Evolutionary conservation across 2,888 invertebrate genomes (phyloP).

Genomic region (Pristionchus exspectatus): DNA sequence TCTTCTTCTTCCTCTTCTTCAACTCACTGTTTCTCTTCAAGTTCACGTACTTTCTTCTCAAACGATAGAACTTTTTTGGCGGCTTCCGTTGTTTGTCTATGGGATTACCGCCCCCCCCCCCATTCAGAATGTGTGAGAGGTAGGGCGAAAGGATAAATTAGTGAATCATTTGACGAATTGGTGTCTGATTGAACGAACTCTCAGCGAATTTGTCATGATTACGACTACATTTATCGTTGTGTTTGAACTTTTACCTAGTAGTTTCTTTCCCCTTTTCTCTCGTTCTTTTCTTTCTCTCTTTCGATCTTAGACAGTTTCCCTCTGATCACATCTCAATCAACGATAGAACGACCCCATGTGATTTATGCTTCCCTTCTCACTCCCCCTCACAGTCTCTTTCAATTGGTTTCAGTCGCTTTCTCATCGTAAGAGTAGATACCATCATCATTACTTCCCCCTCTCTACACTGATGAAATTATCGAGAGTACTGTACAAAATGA

Average conservation of each 20-base stretch:
- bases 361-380: conserved; percentile 4
- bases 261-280: conserved; percentile 3
- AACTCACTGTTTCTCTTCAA: conserved; percentile 11
- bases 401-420: neutral
- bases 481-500: neutral
- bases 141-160: conserved; percentile 25
- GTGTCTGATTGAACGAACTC: neutral
- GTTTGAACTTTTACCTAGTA: conserved; percentile 40
- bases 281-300: conserved; percentile 1
- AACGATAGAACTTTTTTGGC: neutral
- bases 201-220: neutral
- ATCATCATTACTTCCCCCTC: conserved; percentile 11
- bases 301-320: conserved; percentile 35
- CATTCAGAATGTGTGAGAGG: neutral
- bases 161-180: neutral
- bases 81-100: neutral
- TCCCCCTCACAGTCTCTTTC: neutral
- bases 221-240: neutral
- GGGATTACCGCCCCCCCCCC: conserved; percentile 7
- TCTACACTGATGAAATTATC: neutral
- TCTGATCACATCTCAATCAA: conserved; percentile 26
- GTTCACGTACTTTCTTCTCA: conserved; percentile 6
- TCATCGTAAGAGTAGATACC: neutral
- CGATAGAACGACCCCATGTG: conserved; percentile 38
- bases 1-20: neutral